These are phyloP conservation scores for Drosophila orosa DNA, from an alignment of 1,140 invertebrate genomes.

Conservation along the genomic window DNA sequence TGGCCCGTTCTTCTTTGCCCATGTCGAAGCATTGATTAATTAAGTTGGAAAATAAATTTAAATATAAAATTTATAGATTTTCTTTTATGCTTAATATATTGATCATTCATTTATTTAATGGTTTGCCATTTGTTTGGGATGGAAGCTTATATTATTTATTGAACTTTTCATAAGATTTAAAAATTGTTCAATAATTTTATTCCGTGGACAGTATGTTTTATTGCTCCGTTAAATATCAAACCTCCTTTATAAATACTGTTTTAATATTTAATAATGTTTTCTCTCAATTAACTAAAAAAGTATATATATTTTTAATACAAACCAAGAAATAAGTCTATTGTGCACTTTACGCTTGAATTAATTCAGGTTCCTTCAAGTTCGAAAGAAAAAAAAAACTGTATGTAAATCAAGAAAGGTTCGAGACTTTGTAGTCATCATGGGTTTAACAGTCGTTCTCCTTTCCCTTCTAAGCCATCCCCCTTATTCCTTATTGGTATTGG, in stretches of 20 bases:
- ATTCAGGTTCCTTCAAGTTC: neutral
- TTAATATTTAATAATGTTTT: neutral
- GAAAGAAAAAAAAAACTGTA: neutral
- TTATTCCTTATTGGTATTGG: constrained; percentile 48
- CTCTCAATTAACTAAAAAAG: neutral
- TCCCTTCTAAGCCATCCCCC: neutral
- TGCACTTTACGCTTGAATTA: constrained; percentile 12
- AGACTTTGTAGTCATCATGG: constrained; percentile 15
- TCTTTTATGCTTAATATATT: neutral
- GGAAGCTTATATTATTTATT: neutral
- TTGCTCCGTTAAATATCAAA: no score
- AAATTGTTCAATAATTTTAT: neutral
- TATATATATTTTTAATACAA: neutral
- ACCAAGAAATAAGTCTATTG: neutral
- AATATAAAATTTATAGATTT: neutral
- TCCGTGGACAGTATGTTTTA: no score
- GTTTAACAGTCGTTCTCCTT: constrained; percentile 6
- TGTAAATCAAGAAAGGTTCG: constrained; percentile 11
- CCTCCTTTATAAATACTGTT: neutral
- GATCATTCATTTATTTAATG: neutral
- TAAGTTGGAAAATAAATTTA: constrained; percentile 10
- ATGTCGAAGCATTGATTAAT: constrained; percentile 15
- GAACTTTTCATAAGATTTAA: neutral
- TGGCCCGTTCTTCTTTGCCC: constrained; percentile 5
- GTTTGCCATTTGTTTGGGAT: neutral